Base-by-base conservation (phyloP, 2,797 vertebrate species). In the Pseudocheirus occidentalis region DNA sequence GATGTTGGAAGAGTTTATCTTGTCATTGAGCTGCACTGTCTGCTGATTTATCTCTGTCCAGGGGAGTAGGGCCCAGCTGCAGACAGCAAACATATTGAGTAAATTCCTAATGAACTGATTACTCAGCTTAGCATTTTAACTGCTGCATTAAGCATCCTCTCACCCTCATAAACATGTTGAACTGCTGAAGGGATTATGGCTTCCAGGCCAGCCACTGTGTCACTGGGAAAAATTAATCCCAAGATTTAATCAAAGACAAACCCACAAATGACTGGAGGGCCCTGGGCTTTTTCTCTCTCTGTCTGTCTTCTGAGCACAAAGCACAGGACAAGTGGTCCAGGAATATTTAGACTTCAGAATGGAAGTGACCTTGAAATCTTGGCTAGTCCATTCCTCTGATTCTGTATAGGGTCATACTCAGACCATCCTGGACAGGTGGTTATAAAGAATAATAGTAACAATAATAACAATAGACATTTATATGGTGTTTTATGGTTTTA, bases 101-200 rank as follows among this genome's bases (percentile, higher is more conserved):
- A 97, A 97, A 97, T 97, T 98, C 94, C 96, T 98, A 97, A 98
- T 98, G 97, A 98, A 98, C 97, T 97, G 97, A 98, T 98, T 97
- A 97, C 96, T 98, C 97, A 97, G 97, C 96, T 98, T 98, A 97
- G 95, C 95, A 96, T 98, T 98, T 98, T 98, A 98, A 98, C 96
- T 96, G 96, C 93, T 14, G 95, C 96, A 97, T 98, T 98, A 98
- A 98, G 98, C 94, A 95, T 95, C 81, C 95, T 98, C 97, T 98
- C 96, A 91, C 96, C 92, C 94, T 98, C 98, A 97, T 96, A 98
- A 98, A 97, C 96, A 97, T 97, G 95, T 94, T 97, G 96, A 98
- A 98, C 96, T 95, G 95, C 90, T 96, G 96, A 97, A 96, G 31
- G 93, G 97, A 98, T 98, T 98, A 97, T 91, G 52, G 94, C 96